Evolutionary conservation across 2,888 invertebrate species (phyloP), one percentile per base, ranked within the genome.

Genomic region (Agrenia bidenticulata): DNA sequence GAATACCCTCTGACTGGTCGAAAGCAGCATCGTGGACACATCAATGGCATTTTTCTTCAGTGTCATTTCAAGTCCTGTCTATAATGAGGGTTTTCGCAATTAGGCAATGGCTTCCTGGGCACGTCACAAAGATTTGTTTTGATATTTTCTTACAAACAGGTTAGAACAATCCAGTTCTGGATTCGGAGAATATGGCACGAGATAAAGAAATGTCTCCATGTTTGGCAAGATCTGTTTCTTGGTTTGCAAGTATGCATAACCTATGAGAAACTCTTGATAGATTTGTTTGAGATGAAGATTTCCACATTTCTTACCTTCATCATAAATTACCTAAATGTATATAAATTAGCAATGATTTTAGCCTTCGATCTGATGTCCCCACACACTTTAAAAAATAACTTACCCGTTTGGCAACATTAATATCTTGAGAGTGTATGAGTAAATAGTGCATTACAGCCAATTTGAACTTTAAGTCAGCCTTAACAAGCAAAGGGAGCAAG

Each of bases 381-480:
- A n/a, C n/a, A n/a, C n/a, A n/a, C n/a, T n/a, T n/a, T n/a, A n/a
- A 11, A 5, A 54, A 54, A 45, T 45, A 53, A 69, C 77, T 77
- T 79, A 88, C 88, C 83, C 90, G 88, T 64, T 88, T 86, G 57
- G 90, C 86, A 61, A 87, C 83, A 63, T 89, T 89, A 77, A 87
- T 81, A 76, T 92, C 91, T 63, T 87, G 86, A 54, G 85, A 85
- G 78, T 93, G 92, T 56, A 89, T 85, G 42, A 92, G 83, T 77
- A 92, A 85, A 78, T 91, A 90, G 80, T 94, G 93, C 26, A 94
- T 82, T 37, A 93, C 89, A 4, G 90, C 88, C 64, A 91, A 80
- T 73, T 78, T 76, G 45, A 74, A 61, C 51, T 57, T 21, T 41
- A 59, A 11, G 32, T 64, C 53, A 15, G 66, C 61, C 58, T 63